phyloP scores from a whole-genome alignment of 2,113 vertebrate genomes.

The Ramphastos sulfuratus region DNA sequence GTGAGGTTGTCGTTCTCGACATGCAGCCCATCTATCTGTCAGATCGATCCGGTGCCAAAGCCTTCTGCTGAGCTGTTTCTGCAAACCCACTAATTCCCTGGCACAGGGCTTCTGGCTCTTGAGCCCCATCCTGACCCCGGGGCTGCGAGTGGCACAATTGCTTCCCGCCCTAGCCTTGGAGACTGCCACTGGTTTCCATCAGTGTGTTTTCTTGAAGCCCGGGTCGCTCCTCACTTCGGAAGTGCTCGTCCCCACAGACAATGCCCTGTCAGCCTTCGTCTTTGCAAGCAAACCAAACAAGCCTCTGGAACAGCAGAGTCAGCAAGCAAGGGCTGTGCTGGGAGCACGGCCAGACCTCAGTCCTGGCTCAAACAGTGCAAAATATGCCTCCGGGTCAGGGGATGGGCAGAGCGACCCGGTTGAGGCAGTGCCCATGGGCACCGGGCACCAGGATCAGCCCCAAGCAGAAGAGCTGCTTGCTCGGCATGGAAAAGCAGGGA shows the following conservation, averaged over 20 bases:
- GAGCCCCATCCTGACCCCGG: background rate
- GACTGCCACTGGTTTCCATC: background rate
- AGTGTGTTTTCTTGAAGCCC: fast-evolving
- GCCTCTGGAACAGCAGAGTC: background rate
- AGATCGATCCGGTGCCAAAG: background rate
- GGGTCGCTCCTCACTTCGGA: background rate
- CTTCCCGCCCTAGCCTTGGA: background rate
- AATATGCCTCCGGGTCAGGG: fast-evolving
- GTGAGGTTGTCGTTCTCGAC: background rate
- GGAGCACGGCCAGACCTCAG: background rate
- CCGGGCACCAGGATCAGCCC: fast-evolving
- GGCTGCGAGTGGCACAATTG: background rate
- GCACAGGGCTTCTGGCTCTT: background rate
- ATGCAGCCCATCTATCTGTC: background rate
- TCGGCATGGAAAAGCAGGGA: fast-evolving
- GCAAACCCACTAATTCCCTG: fast-evolving
- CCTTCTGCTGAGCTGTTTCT: background rate
- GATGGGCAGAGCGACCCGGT: background rate
- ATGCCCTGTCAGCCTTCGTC: background rate
- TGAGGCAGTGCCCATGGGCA: background rate
- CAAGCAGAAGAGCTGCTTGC: background rate
- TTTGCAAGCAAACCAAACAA: background rate
- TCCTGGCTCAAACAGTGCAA: background rate
- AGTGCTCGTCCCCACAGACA: background rate
- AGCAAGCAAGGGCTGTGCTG: background rate